Evolutionary conservation across 2,797 vertebrate genomes (phyloP).

Genomic region (Uromys caudimaculatus): DNA sequence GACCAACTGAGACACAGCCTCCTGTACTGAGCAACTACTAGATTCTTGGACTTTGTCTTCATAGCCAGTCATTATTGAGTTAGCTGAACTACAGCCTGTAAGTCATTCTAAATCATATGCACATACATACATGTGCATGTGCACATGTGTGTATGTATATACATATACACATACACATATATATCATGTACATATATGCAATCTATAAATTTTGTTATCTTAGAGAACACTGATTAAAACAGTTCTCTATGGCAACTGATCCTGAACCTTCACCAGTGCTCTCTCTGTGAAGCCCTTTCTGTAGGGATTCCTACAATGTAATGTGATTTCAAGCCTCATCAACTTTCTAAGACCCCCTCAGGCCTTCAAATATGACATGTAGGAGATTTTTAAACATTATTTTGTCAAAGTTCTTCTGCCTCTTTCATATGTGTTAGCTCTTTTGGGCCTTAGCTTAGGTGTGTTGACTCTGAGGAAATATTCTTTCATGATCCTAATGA

Average conservation of each 20-base stretch:
- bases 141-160: background rate
- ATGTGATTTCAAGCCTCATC: background rate
- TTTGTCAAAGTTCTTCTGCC: background rate
- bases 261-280: background rate
- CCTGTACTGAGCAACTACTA: background rate
- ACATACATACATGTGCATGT: background rate
- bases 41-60: background rate
- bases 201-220: background rate
- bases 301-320: background rate
- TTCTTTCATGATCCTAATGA: too few species aligned
- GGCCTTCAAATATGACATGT: background rate
- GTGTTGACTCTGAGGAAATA: background rate
- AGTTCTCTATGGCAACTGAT: background rate
- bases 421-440: background rate
- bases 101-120: background rate
- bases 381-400: background rate
- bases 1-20: background rate
- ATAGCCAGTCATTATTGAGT: background rate
- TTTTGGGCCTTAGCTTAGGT: background rate
- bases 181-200: background rate
- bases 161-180: background rate
- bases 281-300: background rate
- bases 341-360: background rate
- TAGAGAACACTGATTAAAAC: background rate
- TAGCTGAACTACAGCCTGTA: background rate